These are phyloP conservation scores for Brachionus rubens DNA, from an alignment of 1,140 invertebrate genomes.

Conservation along the genomic window DNA sequence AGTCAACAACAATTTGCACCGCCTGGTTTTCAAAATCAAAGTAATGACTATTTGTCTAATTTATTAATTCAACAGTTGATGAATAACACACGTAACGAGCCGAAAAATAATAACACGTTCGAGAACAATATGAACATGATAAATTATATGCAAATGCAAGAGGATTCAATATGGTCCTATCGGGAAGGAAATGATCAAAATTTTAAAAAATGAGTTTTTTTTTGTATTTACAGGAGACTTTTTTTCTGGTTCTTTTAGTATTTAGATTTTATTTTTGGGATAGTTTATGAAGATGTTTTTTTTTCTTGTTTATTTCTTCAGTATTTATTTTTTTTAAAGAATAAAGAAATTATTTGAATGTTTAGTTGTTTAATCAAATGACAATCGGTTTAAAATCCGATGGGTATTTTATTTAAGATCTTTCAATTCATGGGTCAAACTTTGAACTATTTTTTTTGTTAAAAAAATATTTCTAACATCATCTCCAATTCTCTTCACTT, in stretches of 20 bases:
- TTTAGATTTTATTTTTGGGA: too few species aligned
- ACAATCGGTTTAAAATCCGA: too few species aligned
- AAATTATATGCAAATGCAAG: background rate
- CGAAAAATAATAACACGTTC: background rate
- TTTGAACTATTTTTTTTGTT: background rate
- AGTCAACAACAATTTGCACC: too few species aligned
- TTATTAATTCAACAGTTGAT: slow-evolving; percentile 23
- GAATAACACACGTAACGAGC: background rate
- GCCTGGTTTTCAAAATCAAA: background rate
- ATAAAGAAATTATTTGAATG: too few species aligned
- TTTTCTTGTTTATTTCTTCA: too few species aligned
- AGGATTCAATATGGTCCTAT: slow-evolving; percentile 11
- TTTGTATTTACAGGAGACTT: background rate
- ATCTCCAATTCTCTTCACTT: too few species aligned
- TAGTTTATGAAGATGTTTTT: too few species aligned
- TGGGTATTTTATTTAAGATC: too few species aligned
- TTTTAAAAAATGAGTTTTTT: background rate
- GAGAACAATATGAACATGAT: slow-evolving; percentile 5
- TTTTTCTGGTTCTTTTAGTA: background rate
- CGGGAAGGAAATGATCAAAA: background rate
- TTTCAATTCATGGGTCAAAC: too few species aligned
- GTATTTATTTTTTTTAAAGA: too few species aligned
- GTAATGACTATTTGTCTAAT: slow-evolving; percentile 8
- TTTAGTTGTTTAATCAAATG: too few species aligned
- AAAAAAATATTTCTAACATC: too few species aligned